A percentile compares a stretch with the other conserved stretches of the same genome.
These are phyloP conservation scores for Dynastes tityus DNA, from an alignment of 2,888 invertebrate genomes.

Conservation along the genomic window DNA sequence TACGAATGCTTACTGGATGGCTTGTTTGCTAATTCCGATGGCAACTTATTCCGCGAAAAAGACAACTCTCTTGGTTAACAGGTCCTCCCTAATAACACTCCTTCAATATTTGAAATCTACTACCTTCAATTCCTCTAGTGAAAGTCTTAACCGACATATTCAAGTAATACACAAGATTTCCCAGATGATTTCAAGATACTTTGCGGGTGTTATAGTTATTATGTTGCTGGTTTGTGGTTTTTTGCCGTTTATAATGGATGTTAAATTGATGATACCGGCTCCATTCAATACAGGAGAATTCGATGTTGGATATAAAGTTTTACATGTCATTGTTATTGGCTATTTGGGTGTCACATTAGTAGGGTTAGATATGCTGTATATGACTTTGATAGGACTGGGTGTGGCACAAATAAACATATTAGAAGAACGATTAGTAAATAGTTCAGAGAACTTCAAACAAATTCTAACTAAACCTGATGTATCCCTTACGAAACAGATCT, in stretches of 20 bases:
- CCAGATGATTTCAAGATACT: neutral
- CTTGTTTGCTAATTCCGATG: slow-evolving; percentile 6
- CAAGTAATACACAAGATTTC: neutral
- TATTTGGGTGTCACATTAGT: neutral
- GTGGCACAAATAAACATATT: slow-evolving; percentile 24
- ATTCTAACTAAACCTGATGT: neutral
- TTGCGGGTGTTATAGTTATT: neutral
- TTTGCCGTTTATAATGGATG: neutral
- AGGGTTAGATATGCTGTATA: neutral
- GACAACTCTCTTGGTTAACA: neutral
- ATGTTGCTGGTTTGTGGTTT: neutral
- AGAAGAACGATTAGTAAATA: neutral
- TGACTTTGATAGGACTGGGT: slow-evolving; percentile 15
- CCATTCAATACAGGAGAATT: slow-evolving; percentile 15
- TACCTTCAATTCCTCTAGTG: neutral
- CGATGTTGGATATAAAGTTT: slow-evolving; percentile 2
- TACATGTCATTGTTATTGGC: neutral
- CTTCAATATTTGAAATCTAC: slow-evolving; percentile 16
- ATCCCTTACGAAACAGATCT: neutral
- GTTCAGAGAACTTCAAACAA: neutral
- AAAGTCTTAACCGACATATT: slow-evolving; percentile 16
- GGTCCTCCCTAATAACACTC: neutral
- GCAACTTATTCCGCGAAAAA: neutral
- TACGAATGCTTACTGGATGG: neutral
- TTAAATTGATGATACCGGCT: slow-evolving; percentile 6